Percentiles rank a stretch among this genome's conserved stretches.
Evolutionary conservation across 2,113 vertebrate genomes (phyloP).

Genomic region (Saimiri boliviensis): DNA sequence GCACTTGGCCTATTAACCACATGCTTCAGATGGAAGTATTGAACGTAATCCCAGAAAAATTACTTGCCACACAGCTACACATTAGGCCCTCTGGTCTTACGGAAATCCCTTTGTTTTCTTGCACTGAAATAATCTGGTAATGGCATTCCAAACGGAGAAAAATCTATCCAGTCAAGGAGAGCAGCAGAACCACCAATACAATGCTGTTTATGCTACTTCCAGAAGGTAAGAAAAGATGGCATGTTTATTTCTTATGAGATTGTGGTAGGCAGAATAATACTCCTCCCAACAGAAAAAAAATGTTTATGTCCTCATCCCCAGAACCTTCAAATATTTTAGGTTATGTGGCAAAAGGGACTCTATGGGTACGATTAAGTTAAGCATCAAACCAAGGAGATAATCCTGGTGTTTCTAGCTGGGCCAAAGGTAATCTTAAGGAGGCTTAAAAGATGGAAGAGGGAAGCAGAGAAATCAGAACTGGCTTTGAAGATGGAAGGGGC

Average conservation of each 20-base stretch:
- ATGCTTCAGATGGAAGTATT: not conserved
- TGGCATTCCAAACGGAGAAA: not conserved
- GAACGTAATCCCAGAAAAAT: not conserved
- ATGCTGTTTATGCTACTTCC: not conserved
- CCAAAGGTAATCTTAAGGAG: not conserved
- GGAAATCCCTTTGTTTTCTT: not conserved
- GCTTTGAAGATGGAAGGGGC: not conserved
- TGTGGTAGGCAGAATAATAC: not conserved
- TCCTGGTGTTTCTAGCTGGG: not conserved
- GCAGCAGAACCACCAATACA: not conserved
- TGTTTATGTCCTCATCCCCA: not conserved
- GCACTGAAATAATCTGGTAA: not conserved
- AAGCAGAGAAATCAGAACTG: not conserved
- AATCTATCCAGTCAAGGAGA: not conserved
- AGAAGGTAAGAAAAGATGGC: not conserved
- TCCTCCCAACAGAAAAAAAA: not conserved
- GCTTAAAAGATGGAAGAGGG: not conserved
- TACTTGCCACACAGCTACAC: not conserved
- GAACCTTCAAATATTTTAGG: not conserved
- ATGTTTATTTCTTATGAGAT: not conserved
- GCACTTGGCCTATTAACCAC: not conserved
- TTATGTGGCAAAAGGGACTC: not conserved
- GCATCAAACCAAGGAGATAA: not conserved
- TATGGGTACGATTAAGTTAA: not conserved
- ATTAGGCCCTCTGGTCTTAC: not conserved